Evolutionary conservation across 2,888 invertebrate genomes (phyloP).

Genomic region (Apodemia zela): DNA sequence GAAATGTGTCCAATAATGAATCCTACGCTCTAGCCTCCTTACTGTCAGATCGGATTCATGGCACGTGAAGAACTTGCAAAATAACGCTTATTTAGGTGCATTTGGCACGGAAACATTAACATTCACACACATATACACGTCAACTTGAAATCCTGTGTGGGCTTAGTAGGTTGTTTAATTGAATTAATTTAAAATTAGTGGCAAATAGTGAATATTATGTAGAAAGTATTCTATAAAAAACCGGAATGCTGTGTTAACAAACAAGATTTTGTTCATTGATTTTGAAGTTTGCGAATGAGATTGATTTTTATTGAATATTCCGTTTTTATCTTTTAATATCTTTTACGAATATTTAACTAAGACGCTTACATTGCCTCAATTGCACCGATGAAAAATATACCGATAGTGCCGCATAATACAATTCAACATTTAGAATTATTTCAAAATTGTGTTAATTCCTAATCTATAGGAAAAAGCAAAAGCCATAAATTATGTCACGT

Average conservation of each 20-base stretch:
- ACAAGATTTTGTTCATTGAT: not conserved
- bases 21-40: conserved; percentile 25
- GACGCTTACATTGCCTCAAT: too few relatives aligned
- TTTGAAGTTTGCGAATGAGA: not conserved
- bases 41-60: conserved; percentile 18
- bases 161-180: conserved; percentile 3
- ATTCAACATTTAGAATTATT: too few relatives aligned
- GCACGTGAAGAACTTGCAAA: conserved; percentile 1
- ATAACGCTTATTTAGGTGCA: not conserved
- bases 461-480: too few relatives aligned
- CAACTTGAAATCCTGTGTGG: not conserved
- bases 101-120: conserved; percentile 8
- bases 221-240: not conserved
- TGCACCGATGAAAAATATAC: not conserved
- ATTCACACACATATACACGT: conserved; percentile 9
- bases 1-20: conserved; percentile 29
- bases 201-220: not conserved
- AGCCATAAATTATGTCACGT: too few relatives aligned
- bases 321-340: not conserved
- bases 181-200: not conserved
- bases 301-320: not conserved
- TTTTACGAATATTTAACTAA: not conserved
- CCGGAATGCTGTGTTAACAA: not conserved
- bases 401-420: not conserved
- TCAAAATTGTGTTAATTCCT: too few relatives aligned